phyloP scores from a whole-genome alignment of 1,140 invertebrate genomes.

The Lucilia cuprina region DNA sequence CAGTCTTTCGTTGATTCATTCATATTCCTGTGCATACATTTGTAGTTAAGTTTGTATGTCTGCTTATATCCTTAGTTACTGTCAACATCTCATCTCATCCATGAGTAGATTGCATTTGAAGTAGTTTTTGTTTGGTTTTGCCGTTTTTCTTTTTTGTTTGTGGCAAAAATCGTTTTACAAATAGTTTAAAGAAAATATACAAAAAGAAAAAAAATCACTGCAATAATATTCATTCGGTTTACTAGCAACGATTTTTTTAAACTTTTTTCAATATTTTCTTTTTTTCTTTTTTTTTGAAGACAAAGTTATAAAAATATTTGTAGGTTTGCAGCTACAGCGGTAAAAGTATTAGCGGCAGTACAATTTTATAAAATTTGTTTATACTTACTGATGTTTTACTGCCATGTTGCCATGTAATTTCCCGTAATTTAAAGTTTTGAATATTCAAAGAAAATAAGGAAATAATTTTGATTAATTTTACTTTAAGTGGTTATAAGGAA shows the following conservation, averaged over 20 bases:
- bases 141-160: background rate
- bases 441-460: constrained; percentile 12
- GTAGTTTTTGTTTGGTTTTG: background rate
- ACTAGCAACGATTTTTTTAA: background rate
- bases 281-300: background rate
- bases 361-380: background rate
- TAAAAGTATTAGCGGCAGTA: background rate
- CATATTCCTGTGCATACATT: background rate
- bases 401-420: background rate
- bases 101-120: background rate
- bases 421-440: constrained; percentile 12
- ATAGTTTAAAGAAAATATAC: background rate
- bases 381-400: background rate
- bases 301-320: background rate
- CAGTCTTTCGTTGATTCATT: background rate
- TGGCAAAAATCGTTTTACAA: background rate
- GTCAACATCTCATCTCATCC: background rate
- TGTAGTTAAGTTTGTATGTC: background rate
- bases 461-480: constrained; percentile 18
- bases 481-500: background rate
- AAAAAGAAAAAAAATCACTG: background rate
- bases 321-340: background rate
- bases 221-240: constrained; percentile 15
- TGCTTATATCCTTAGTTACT: background rate
- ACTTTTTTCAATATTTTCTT: background rate